Percentiles rank a stretch among this genome's conserved stretches.
Evolutionary conservation across 1,140 invertebrate species (phyloP).

Genomic region (Hestina assimilis): DNA sequence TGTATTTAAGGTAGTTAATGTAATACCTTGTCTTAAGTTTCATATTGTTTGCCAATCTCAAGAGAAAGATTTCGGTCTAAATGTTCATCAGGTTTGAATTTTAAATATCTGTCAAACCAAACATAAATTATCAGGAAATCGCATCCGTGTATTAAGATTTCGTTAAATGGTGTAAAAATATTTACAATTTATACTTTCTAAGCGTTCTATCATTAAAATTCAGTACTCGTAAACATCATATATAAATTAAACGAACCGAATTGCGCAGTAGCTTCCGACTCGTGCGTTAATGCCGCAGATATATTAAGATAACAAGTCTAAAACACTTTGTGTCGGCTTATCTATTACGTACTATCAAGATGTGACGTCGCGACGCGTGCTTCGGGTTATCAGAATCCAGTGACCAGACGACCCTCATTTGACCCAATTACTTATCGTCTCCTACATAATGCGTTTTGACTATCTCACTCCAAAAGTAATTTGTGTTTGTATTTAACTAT

Average conservation of each 20-base stretch:
- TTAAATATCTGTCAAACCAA: too few relatives aligned
- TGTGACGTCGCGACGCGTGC: slow-evolving; percentile 54
- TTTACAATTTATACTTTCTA: too few relatives aligned
- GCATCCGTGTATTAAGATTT: too few relatives aligned
- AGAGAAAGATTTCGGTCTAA: too few relatives aligned
- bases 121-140: too few relatives aligned
- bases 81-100: too few relatives aligned
- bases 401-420: slow-evolving; percentile 58
- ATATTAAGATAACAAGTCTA: slow-evolving; percentile 14
- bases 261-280: slow-evolving; percentile 2
- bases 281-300: background rate
- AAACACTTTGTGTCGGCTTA: slow-evolving; percentile 13
- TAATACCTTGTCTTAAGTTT: too few relatives aligned
- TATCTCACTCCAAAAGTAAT: slow-evolving; percentile 40
- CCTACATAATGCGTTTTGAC: slow-evolving; percentile 32
- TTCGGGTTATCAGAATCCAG: slow-evolving; percentile 47
- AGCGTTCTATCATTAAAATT: too few relatives aligned
- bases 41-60: too few relatives aligned
- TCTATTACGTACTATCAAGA: slow-evolving; percentile 33
- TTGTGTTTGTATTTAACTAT: slow-evolving; percentile 27
- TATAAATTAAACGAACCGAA: background rate
- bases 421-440: slow-evolving; percentile 61
- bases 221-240: too few relatives aligned
- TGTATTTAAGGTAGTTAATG: too few relatives aligned
- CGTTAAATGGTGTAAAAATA: too few relatives aligned